Evolutionary conservation across 2,113 vertebrate species (phyloP), one percentile per base, ranked within the genome.

Genomic region (Myrmecophaga tridactyla): DNA sequence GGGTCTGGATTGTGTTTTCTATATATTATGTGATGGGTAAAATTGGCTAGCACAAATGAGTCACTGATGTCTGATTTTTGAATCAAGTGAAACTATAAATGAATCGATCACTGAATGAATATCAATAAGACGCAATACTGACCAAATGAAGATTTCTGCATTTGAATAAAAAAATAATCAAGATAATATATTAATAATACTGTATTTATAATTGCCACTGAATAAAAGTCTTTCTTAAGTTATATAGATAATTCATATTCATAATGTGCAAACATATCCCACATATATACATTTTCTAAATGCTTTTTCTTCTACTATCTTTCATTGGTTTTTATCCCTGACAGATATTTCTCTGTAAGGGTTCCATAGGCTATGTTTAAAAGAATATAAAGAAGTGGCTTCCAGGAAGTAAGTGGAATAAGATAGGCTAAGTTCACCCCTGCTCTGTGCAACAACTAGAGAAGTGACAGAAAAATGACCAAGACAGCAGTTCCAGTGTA

Each of bases 131-230:
- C 82, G 75, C 76, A 31, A 29, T 85, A 34, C 43, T 90, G 56
- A 75, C 27, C 25, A 88, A 70, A 31, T 84, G 48, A 83, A 88
- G 36, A 4, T n/a, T 67, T 83, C 69, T 39, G 23, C 83, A 88
- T 88, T 84, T 39, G 18, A 96, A 70, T 29, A 25, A 87, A 77
- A 83, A 94, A 89, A 70, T 81, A 82, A 81, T 77, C 27, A 77
- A 76, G 56, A 73, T 53, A 51, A 91, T 78, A 70, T 84, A 65
- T 72, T 77, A 93, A 86, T 86, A 83, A 83, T 67, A 77, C 17
- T 82, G 31, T n/a, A 56, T 46, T 90, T 56, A 90, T 10, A 63
- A 72, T 76, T 88, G 72, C 15, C 31, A 65, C 36, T 53, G 72
- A 80, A 18, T 88, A 23, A 70, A 80, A 58, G 60, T 29, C 14